Evolutionary conservation across 2,888 invertebrate genomes (phyloP).

Genomic region (Phyto melanocephala): DNA sequence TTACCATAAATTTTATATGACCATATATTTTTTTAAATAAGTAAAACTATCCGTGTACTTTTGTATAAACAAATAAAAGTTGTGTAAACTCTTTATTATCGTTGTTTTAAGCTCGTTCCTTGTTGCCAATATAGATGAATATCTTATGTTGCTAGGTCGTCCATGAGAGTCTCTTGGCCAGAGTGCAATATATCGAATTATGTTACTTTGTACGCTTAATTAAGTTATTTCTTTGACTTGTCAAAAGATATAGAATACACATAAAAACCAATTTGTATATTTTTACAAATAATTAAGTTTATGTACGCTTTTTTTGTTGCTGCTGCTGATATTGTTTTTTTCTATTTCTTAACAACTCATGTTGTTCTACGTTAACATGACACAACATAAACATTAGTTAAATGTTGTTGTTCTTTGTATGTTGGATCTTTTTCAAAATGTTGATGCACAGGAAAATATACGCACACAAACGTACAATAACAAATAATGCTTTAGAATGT

Average conservation of each 20-base stretch:
- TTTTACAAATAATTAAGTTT: conserved; percentile 35
- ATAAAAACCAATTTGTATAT: conserved; percentile 42
- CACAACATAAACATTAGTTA: conserved; percentile 30
- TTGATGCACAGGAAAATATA: neutral
- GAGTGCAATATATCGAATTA: neutral
- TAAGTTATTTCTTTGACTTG: conserved; percentile 2
- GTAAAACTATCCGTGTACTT: too few relatives aligned
- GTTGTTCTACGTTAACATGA: conserved; percentile 30
- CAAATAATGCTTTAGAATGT: too few relatives aligned
- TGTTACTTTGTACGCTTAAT: neutral
- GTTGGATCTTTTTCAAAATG: neutral
- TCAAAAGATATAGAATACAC: conserved; percentile 13
- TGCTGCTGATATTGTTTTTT: neutral
- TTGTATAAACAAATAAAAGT: neutral
- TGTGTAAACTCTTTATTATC: neutral
- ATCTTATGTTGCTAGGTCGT: neutral
- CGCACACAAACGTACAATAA: too few relatives aligned
- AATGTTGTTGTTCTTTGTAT: neutral
- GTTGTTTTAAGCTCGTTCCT: neutral
- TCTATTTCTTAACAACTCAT: neutral
- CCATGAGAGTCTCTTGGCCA: neutral
- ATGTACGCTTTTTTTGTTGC: neutral
- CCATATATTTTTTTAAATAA: too few relatives aligned
- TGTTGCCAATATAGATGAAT: neutral
- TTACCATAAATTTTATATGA: too few relatives aligned